phyloP scores from a whole-genome alignment of 2,888 invertebrate genomes.

The Beris chalybata region DNA sequence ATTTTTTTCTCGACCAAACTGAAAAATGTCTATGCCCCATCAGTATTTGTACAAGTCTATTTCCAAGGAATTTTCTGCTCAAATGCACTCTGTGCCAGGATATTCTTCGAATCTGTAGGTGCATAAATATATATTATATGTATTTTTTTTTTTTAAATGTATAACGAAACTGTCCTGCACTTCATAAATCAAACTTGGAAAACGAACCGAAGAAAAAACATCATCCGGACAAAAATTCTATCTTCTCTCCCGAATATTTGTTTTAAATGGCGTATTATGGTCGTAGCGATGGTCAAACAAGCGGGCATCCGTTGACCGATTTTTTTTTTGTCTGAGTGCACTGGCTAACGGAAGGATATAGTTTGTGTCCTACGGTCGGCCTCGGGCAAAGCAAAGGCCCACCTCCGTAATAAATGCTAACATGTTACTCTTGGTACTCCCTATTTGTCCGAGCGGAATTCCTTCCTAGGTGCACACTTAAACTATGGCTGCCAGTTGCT shows the following conservation, averaged over 20 bases:
- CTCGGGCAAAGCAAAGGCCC: conserved; percentile 5
- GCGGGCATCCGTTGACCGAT: neutral
- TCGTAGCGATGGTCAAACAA: neutral
- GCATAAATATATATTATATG: too few species aligned
- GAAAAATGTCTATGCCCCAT: too few species aligned
- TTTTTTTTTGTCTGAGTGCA: conserved; percentile 6
- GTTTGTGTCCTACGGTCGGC: conserved; percentile 12
- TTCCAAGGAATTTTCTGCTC: too few species aligned
- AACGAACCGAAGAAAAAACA: neutral
- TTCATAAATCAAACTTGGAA: conserved; percentile 22
- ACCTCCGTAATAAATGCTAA: conserved; percentile 25
- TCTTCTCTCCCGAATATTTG: conserved; percentile 22
- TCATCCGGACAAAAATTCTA: neutral
- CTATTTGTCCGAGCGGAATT: neutral
- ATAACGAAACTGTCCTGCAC: conserved; percentile 15
- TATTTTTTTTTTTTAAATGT: too few species aligned
- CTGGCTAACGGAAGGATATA: conserved; percentile 13
- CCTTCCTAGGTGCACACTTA: too few species aligned
- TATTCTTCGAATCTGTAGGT: too few species aligned
- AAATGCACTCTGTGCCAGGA: too few species aligned
- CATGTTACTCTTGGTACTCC: conserved; percentile 14
- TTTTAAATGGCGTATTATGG: conserved; percentile 6
- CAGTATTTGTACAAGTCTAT: too few species aligned
- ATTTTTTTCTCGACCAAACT: too few species aligned
- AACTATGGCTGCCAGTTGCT: too few species aligned